These are phyloP conservation scores for Pyrrhia umbra DNA, from an alignment of 2,888 invertebrate species.

Conservation along the genomic window DNA sequence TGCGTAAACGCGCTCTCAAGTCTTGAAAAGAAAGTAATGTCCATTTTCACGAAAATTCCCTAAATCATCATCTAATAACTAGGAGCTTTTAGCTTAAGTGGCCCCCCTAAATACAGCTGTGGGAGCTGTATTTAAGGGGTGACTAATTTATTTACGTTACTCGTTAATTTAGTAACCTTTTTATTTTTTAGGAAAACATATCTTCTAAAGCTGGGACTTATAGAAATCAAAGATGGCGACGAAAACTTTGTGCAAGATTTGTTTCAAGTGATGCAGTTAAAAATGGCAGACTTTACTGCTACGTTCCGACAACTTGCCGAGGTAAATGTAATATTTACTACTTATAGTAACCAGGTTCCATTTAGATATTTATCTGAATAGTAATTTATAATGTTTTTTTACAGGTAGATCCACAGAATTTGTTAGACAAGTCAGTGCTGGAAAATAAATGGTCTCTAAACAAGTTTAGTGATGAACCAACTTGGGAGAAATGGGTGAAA, in stretches of 20 bases:
- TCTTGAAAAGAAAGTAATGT: too few species aligned
- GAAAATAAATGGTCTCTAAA: slow-evolving; percentile 86
- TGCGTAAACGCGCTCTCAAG: too few species aligned
- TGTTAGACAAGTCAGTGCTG: slow-evolving; percentile 70
- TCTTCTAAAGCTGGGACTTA: slow-evolving; percentile 75
- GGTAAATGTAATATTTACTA: too few species aligned
- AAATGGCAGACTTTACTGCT: slow-evolving; percentile 80
- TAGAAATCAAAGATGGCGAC: slow-evolving; percentile 75
- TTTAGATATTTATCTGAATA: too few species aligned
- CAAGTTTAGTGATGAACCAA: slow-evolving; percentile 72
- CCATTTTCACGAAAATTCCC: too few species aligned
- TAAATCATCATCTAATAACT: too few species aligned
- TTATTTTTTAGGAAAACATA: slow-evolving; percentile 71
- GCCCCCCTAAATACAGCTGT: too few species aligned
- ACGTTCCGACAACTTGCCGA: slow-evolving; percentile 83
- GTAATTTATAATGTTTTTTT: too few species aligned
- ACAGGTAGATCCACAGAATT: slow-evolving; percentile 74
- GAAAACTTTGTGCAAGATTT: slow-evolving; percentile 72
- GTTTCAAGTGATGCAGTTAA: slow-evolving; percentile 76
- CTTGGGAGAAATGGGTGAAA: slow-evolving; percentile 80
- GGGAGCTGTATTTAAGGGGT: too few species aligned
- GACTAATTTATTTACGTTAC: too few species aligned
- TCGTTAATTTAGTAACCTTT: neutral
- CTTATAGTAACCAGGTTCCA: too few species aligned
- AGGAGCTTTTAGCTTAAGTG: too few species aligned